Conservation (phyloP, 2,888 invertebrate species). For the Sinelater perroti region DNA sequence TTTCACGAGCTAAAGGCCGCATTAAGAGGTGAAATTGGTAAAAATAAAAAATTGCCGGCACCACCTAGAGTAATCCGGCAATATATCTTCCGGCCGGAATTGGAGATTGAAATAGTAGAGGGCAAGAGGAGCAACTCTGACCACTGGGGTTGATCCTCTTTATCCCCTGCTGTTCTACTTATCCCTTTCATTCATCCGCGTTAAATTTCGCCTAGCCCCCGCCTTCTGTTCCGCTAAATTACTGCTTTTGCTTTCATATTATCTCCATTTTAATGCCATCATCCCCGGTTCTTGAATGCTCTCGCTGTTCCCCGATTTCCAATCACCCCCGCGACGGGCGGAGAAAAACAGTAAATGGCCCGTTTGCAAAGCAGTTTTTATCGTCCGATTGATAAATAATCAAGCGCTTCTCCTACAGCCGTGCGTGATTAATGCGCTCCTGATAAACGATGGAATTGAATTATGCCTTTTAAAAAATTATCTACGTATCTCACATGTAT, state of each 20-base stretch:
- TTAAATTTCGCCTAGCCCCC: constrained; percentile 43
- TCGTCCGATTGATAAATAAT: constrained; percentile 54
- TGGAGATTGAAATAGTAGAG: constrained; percentile 54
- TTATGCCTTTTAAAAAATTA: too few species aligned
- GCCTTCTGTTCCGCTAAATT: constrained; percentile 23
- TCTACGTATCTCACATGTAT: too few species aligned
- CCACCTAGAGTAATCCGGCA: constrained; percentile 52
- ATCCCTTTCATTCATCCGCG: constrained; percentile 54
- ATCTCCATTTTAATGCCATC: constrained; percentile 26
- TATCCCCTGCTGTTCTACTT: constrained; percentile 51
- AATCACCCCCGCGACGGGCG: constrained; percentile 11
- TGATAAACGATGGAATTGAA: constrained; percentile 29
- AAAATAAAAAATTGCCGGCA: constrained; percentile 52
- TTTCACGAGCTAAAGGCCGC: constrained; percentile 33
- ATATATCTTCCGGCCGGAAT: constrained; percentile 52
- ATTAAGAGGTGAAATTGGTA: constrained; percentile 40
- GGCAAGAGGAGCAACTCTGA: constrained; percentile 52
- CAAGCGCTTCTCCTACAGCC: constrained; percentile 49
- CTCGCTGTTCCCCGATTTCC: constrained; percentile 20
- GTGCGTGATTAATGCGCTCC: constrained; percentile 51
- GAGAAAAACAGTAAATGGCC: constrained; percentile 41
- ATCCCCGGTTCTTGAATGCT: constrained; percentile 18
- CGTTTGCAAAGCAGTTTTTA: constrained; percentile 53
- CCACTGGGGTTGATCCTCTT: constrained; percentile 51
- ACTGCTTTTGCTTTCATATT: constrained; percentile 24